phyloP scores from a whole-genome alignment of 2,797 vertebrate genomes.

The Dicrostonyx torquatus region DNA sequence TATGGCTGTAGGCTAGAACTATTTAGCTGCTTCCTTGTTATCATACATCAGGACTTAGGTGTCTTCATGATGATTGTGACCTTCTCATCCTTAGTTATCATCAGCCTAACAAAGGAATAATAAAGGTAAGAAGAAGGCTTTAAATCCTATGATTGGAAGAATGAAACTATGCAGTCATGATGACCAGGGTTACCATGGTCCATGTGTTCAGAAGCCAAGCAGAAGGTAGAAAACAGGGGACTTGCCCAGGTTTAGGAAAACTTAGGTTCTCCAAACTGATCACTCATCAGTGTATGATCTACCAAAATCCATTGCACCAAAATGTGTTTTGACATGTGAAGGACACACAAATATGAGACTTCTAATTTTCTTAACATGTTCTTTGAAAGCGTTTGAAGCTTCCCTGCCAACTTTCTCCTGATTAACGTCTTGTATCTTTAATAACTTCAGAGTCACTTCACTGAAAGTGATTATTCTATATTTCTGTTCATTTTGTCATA shows the following conservation, averaged over 20 bases:
- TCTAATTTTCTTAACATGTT: background rate
- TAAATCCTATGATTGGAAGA: background rate
- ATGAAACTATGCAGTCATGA: background rate
- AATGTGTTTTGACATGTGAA: constrained; percentile 4
- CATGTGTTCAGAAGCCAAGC: background rate
- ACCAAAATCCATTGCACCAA: background rate
- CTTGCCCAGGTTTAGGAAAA: background rate
- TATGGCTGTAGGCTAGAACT: background rate
- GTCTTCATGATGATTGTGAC: background rate
- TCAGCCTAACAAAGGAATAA: background rate
- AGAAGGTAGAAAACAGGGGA: background rate
- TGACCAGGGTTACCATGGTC: rapidly evolving
- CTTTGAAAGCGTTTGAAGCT: background rate
- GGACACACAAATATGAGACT: background rate
- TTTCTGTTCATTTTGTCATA: background rate
- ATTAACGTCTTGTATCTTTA: background rate
- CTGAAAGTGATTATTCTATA: background rate
- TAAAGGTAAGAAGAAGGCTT: background rate
- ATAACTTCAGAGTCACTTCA: constrained; percentile 15
- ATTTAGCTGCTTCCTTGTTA: background rate
- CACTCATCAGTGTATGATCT: background rate
- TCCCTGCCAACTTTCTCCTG: background rate
- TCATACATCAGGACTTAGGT: background rate
- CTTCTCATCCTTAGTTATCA: background rate
- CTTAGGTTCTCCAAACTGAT: background rate